Evolutionary conservation across 1,140 invertebrate species (phyloP).

Genomic region (Andrena cerasifolii): DNA sequence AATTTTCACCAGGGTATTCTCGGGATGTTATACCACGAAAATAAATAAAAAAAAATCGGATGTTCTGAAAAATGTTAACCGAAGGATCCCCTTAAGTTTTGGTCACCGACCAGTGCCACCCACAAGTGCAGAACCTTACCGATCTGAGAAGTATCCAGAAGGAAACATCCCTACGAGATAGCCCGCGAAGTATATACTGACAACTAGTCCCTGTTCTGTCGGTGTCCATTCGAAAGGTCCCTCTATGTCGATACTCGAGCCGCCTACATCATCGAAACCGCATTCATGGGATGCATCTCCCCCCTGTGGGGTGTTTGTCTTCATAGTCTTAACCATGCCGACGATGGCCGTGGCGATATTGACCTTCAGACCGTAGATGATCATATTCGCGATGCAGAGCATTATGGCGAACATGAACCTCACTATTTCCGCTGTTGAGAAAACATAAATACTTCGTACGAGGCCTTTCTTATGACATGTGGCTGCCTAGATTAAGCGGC

Average conservation of each 20-base stretch:
- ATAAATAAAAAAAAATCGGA: too few relatives aligned
- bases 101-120: too few relatives aligned
- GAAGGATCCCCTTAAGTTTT: too few relatives aligned
- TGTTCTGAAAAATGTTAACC: too few relatives aligned
- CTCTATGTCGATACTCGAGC: slow-evolving; percentile 76
- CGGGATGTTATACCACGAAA: too few relatives aligned
- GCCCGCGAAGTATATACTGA: slow-evolving; percentile 94
- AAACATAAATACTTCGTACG: background rate
- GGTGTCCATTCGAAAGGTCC: slow-evolving; percentile 89
- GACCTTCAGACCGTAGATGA: slow-evolving; percentile 93
- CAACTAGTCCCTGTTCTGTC: slow-evolving; percentile 86
- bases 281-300: slow-evolving; percentile 59
- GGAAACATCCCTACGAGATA: slow-evolving; percentile 89
- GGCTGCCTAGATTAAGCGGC: background rate
- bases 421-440: slow-evolving; percentile 58
- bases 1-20: too few relatives aligned
- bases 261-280: slow-evolving; percentile 33
- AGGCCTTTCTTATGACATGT: background rate
- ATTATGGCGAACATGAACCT: slow-evolving; percentile 78
- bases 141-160: slow-evolving; percentile 83
- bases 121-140: slow-evolving; percentile 67
- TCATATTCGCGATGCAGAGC: slow-evolving; percentile 82
- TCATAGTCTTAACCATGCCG: slow-evolving; percentile 90
- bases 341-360: slow-evolving; percentile 94
- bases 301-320: rapidly evolving